Base-by-base conservation (phyloP, 2,888 invertebrate species). In the Hyposoter dolosus region DNA sequence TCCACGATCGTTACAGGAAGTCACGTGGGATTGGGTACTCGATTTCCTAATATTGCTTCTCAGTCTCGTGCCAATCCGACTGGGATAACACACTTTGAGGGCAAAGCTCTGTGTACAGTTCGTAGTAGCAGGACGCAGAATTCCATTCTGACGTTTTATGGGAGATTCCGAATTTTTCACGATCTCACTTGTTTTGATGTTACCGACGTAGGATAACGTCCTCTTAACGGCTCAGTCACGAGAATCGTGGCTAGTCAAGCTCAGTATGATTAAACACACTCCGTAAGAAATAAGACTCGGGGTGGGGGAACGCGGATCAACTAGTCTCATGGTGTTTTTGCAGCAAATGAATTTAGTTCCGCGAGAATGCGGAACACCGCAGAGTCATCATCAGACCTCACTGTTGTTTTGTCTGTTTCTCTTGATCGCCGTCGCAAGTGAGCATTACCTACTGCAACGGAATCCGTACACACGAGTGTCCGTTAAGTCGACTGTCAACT, bases 341-440 rank as follows among this genome's bases (percentile, higher is more conserved):
- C 82, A 60, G 68, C 79, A 82, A 82, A 81, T 79, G 78, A 69
- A 77, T 85, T 80, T 74, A 85, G 82, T 85, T 85, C 82, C 79
- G 71, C 75, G 75, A 35, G 71, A 85, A 83, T 83, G 76, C 85
- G 82, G 82, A 85, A 85, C 40, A 40, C 85, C 82, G 85, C 85
- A 72, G 9, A 47, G 71, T 76, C 69, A 79, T 84, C 68, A 76
- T 65, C 50, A 66, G 17, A 77, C 76, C 35, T 56, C 43, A 69
- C 63, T 75, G 56, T 69, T 28, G n/a, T 47, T 79, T 43, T 50
- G n/a, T 74, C 60, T 32, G 32, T 77, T 9, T 40, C 72, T 71
- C 74, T 50, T 28, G 53, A 15, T 65, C 45, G 74, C 45, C 32
- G 28, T 32, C 4, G 35, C 32, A 32, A 40, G 72, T 28, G 60